A percentile compares a stretch with the other conserved stretches of the same genome.
phyloP scores from a whole-genome alignment of 2,797 vertebrate genomes.

The Melanotaenia nigrans region DNA sequence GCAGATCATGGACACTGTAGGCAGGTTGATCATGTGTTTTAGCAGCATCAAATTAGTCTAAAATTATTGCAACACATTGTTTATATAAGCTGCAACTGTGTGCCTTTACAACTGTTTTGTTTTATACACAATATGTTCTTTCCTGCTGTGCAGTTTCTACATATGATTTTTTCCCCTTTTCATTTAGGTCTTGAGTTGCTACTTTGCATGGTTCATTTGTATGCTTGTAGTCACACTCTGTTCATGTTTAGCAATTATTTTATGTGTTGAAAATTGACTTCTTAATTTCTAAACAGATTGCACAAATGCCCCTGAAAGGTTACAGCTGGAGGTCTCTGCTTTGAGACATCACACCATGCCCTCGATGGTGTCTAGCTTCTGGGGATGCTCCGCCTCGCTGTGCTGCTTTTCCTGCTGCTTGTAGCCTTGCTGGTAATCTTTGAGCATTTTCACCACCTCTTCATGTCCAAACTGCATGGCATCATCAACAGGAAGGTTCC shows the following conservation, averaged over 20 bases:
- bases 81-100: background rate
- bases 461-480: conserved; percentile 86
- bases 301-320: conserved; percentile 10
- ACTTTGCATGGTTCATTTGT: background rate
- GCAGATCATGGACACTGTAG: background rate
- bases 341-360: conserved; percentile 65
- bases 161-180: background rate
- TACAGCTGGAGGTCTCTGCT: background rate
- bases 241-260: background rate
- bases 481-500: conserved; percentile 87
- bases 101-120: background rate
- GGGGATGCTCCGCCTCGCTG: conserved; percentile 49
- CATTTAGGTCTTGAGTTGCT: background rate
- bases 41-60: background rate
- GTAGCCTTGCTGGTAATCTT: conserved; percentile 83
- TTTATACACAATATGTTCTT: background rate
- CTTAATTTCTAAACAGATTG: conserved; percentile 18
- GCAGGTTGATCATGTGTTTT: background rate
- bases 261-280: background rate
- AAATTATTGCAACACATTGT: background rate
- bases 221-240: background rate
- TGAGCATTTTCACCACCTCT: conserved; percentile 82
- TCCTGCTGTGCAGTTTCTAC: background rate
- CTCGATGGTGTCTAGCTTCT: conserved; percentile 71
- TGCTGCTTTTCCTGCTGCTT: conserved; percentile 51